Conservation (phyloP, 2,797 vertebrate species). For the Malurus leucopterus region DNA sequence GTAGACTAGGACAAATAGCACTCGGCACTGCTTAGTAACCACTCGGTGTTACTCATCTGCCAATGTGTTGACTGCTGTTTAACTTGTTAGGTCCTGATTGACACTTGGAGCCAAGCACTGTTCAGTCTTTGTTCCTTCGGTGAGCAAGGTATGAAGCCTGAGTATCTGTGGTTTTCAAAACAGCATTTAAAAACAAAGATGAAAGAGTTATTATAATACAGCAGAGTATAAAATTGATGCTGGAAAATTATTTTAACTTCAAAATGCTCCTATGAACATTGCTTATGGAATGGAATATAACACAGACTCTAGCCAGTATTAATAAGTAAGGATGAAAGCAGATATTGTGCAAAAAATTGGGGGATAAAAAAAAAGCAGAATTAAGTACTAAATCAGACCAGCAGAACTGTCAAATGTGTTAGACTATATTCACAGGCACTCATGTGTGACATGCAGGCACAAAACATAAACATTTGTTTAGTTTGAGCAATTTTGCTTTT, state of each 20-base stretch:
- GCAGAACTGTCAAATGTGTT: slow-evolving; percentile 64
- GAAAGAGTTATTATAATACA: slow-evolving; percentile 19
- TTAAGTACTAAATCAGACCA: slow-evolving; percentile 41
- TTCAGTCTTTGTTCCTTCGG: slow-evolving; percentile 46
- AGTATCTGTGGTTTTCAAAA: slow-evolving; percentile 32
- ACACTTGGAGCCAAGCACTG: slow-evolving; percentile 26
- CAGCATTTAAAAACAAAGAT: slow-evolving; percentile 18
- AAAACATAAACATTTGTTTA: slow-evolving; percentile 64
- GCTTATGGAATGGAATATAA: neutral
- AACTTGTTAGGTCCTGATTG: slow-evolving; percentile 52
- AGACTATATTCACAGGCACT: slow-evolving; percentile 58
- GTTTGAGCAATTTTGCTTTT: slow-evolving; percentile 17
- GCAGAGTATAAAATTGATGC: neutral
- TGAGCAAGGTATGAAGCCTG: slow-evolving; percentile 27
- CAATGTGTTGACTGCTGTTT: slow-evolving; percentile 55
- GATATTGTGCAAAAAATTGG: slow-evolving; percentile 30
- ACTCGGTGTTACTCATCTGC: slow-evolving; percentile 47
- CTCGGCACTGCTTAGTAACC: slow-evolving; percentile 52
- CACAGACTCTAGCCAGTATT: neutral
- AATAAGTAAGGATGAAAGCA: slow-evolving; percentile 44
- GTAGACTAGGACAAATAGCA: slow-evolving; percentile 49
- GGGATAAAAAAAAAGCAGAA: neutral
- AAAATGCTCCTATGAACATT: slow-evolving; percentile 3
- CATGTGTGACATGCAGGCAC: slow-evolving; percentile 48
- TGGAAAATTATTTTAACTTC: slow-evolving; percentile 26